Evolutionary conservation across 2,888 invertebrate genomes (phyloP).

Genomic region (Volucella inflata): DNA sequence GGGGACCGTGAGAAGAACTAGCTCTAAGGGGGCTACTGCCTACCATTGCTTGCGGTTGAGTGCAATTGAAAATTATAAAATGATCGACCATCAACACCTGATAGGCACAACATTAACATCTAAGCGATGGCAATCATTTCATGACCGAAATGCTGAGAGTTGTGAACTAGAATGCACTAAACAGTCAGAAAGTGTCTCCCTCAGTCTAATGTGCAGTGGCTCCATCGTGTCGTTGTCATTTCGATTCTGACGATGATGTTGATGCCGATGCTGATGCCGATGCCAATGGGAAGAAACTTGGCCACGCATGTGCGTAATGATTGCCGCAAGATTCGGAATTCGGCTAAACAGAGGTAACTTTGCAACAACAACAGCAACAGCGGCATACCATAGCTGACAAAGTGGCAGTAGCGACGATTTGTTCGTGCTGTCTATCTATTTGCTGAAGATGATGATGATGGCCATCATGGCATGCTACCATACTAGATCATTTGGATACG

Average conservation of each 20-base stretch:
- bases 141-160: conserved; percentile 42
- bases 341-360: conserved; percentile 3
- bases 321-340: conserved; percentile 55
- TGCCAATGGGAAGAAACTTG: conserved; percentile 47
- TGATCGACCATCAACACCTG: conserved; percentile 82
- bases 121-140: conserved; percentile 77
- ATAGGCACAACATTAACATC: conserved; percentile 80
- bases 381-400: conserved; percentile 6
- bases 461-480: conserved; percentile 65
- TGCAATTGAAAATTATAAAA: conserved; percentile 75
- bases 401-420: conserved; percentile 48
- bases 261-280: conserved; percentile 11
- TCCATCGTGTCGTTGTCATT: neutral
- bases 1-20: conserved; percentile 66
- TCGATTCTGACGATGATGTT: too few species aligned
- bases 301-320: conserved; percentile 71
- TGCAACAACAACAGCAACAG: conserved; percentile 2
- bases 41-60: neutral
- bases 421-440: conserved; percentile 60
- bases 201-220: conserved; percentile 9
- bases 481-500: conserved; percentile 73
- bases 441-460: conserved; percentile 62
- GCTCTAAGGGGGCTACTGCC: conserved; percentile 1
- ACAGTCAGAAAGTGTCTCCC: neutral
- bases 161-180: conserved; percentile 66